Evolutionary conservation across 1,140 invertebrate genomes (phyloP), one percentile per base, ranked within the genome.

Genomic region (Drosophila prosaltans): DNA sequence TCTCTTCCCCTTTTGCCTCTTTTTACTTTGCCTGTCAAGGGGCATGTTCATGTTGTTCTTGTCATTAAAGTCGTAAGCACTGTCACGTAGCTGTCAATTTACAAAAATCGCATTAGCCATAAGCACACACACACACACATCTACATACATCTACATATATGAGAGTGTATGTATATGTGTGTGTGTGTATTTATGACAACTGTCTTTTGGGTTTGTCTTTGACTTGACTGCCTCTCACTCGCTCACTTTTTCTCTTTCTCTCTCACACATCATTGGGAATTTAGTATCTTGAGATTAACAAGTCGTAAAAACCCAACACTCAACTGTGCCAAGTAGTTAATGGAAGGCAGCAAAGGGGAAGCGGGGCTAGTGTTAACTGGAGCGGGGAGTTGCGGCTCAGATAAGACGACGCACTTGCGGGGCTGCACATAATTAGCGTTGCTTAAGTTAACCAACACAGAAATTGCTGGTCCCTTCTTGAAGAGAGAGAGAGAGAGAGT

Each of bases 71-170:
- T 86, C 84, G 80, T 88, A 86, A 78, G 84, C 68, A 72, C 73
- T 86, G 83, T 86, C 83, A 86, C 85, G 84, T 88, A 63, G 84
- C 84, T 88, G 84, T 88, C 83, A 88, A 88, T 88, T 88, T 80
- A 72, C 69, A 80, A 83, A 89, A 89, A 89, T 84, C 77, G 82
- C 82, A 86, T 85, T 85, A 85, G 78, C 74, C 72, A 64, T 36
- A 57, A 68, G 71, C 51, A 80, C 79, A 70, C 71, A 68, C 65
- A 73, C 65, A 58, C 61, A 39, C 39, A 36, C 40, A 11, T 67
- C 61, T 60, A 39, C 39, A 36, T 32, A 11, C 54, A 54, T 21
- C 30, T 58, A 65, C 58, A 74, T 69, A 69, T 36, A 32, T 48
- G 28, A 21, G 26, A 1, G 8, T 36, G n/a, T 26, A 58, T 65